These are phyloP conservation scores for Pegea sp. DNA, from an alignment of 23 tunicate species.

Conservation along the genomic window DNA sequence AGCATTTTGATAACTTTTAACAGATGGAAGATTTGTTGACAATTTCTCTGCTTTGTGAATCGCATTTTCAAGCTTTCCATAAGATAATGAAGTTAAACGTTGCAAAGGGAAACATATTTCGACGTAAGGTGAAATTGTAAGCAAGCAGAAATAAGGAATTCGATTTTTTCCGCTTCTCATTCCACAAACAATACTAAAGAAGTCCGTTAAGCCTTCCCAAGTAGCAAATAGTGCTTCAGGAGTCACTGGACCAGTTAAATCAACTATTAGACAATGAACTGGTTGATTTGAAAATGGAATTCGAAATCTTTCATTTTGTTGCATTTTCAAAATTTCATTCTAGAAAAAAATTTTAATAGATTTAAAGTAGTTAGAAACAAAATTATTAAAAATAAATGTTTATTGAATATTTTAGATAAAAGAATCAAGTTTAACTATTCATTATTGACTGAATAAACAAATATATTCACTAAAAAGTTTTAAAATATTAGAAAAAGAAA, in stretches of 20 bases:
- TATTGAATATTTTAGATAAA: too few relatives aligned
- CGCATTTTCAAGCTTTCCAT: constrained; percentile 8
- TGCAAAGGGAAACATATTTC: constrained; percentile 45
- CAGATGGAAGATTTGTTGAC: constrained; percentile 2
- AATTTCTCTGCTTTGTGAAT: constrained; percentile 10
- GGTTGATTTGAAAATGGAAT: constrained; percentile 55
- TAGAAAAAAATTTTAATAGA: too few relatives aligned
- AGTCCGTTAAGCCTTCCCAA: constrained; percentile 12
- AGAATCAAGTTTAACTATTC: too few relatives aligned
- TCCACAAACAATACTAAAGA: constrained; percentile 28
- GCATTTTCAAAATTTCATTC: too few relatives aligned
- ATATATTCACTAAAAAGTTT: too few relatives aligned
- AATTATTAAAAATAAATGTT: too few relatives aligned
- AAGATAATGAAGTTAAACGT: constrained; percentile 14
- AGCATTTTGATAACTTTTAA: constrained; percentile 10
- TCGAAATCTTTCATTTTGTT: too few relatives aligned
- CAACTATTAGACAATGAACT: constrained; percentile 43
- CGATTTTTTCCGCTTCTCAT: constrained; percentile 30
- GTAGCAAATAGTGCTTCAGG: constrained; percentile 5
- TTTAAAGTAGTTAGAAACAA: too few relatives aligned
- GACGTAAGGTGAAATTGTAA: constrained; percentile 17
- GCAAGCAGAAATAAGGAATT: constrained; percentile 31
- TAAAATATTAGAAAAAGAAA: too few relatives aligned
- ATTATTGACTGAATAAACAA: too few relatives aligned
- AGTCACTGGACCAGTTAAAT: constrained; percentile 10